Evolutionary conservation across 2,113 vertebrate genomes (phyloP), one percentile per base, ranked within the genome.

Genomic region (Trochalopteron elliotii): DNA sequence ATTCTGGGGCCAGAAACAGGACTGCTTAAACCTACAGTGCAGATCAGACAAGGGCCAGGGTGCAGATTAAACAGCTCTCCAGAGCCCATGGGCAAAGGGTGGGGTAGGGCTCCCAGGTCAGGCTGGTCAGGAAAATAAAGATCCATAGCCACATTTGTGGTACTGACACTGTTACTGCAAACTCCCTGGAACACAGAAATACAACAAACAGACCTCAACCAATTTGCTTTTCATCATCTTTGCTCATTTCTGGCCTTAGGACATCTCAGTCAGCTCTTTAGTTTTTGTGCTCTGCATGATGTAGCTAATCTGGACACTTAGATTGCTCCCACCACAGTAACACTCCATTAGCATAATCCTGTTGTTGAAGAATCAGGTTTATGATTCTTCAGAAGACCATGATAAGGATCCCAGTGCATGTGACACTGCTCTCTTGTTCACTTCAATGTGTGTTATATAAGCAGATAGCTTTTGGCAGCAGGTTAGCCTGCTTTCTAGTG

Each of bases 81-180:
- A 24, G 56, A 61, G 23, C 11, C 20, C 31, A 8, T 31, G 25
- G 42, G 14, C 35, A 65, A 31, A 52, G 39, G 11, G 1, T 40
- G 7, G 9, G 2, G 2, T 23, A 35, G 12, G 14, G 7, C 3
- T 9, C 10, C 8, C 40, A 24, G 12, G 20, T 57, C 10, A 35
- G 39, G 11, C 28, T 75, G 28, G 6, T 25, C 50, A 65, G 57
- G 52, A 71, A 75, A 79, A 70, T 39, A 52, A 83, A 79, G 17
- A n/a, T 1, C 5, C 19, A 8, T 5, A 30, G 10, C 5, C 21
- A 37, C 2, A 11, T 71, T 76, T 63, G 23, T 35, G 14, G 18
- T 42, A 9, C 24, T 83, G 42, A 23, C 11, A 35, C 12, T 35
- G 22, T 47, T 70, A 8, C 30, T 91, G 16, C 13, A 30, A 52